Percentiles rank a stretch among this genome's conserved stretches.
Conservation (phyloP, 2,797 vertebrate species). For the Ataeniobius toweri region DNA sequence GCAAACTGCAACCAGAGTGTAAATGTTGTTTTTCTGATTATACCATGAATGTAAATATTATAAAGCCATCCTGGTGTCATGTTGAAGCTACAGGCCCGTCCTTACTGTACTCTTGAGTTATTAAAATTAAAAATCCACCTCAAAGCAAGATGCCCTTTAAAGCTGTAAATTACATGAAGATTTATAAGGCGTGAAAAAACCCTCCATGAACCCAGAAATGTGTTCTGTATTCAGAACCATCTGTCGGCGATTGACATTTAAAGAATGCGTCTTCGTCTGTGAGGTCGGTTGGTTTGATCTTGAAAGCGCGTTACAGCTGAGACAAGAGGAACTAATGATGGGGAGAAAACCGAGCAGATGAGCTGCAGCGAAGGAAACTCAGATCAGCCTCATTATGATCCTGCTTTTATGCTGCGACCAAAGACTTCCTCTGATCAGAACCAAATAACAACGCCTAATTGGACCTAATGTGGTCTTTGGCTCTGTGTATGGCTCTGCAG, state of each 20-base stretch:
- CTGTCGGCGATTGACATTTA: conserved; percentile 56
- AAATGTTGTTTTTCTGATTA: neutral
- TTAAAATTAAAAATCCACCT: neutral
- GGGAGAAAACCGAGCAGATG: conserved; percentile 22
- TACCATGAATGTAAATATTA: too few species aligned
- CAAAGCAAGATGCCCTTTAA: neutral
- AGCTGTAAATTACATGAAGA: neutral
- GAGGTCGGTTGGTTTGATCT: conserved; percentile 44
- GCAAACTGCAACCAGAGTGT: too few species aligned
- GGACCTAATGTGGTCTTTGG: conserved; percentile 32
- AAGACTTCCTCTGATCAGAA: conserved; percentile 31
- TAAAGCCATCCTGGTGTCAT: too few species aligned
- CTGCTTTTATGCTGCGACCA: conserved; percentile 44
- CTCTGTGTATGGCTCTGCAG: conserved; percentile 17
- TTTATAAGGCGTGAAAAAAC: neutral
- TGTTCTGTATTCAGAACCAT: conserved; percentile 46
- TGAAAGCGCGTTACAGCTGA: conserved; percentile 48
- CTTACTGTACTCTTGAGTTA: neutral
- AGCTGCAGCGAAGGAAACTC: conserved; percentile 29
- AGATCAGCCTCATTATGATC: conserved; percentile 50
- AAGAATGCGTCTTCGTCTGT: conserved; percentile 23
- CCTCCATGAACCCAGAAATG: neutral
- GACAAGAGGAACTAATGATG: conserved; percentile 26
- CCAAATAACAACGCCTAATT: conserved; percentile 36
- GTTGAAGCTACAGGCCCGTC: neutral